Evolutionary conservation across 2,888 invertebrate genomes (phyloP).

Genomic region (Patella pellucida): DNA sequence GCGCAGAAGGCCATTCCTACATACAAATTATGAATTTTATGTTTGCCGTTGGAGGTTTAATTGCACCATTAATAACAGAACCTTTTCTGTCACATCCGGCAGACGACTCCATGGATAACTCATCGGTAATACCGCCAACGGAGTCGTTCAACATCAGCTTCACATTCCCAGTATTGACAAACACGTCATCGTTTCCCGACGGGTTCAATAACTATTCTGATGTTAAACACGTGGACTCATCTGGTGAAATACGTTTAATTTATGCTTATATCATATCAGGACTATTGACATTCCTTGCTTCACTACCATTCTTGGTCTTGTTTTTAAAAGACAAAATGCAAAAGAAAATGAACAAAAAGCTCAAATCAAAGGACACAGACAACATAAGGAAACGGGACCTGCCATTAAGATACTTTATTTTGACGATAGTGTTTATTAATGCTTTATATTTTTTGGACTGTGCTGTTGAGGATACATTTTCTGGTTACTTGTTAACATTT

Average conservation of each 20-base stretch:
- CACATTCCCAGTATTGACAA: background rate
- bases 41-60: slow-evolving; percentile 71
- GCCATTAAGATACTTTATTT: slow-evolving; percentile 35
- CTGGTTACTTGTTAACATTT: slow-evolving; percentile 66
- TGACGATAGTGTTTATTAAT: slow-evolving; percentile 60
- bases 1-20: slow-evolving; percentile 66
- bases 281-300: slow-evolving; percentile 27
- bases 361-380: slow-evolving; percentile 18
- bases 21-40: slow-evolving; percentile 72
- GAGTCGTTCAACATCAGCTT: no score
- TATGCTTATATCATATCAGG: slow-evolving; percentile 42
- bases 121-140: background rate
- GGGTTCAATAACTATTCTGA: slow-evolving; percentile 15
- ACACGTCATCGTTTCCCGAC: background rate
- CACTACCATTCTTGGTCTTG: slow-evolving; percentile 32
- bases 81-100: slow-evolving; percentile 64
- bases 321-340: slow-evolving; percentile 28
- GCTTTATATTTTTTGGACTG: slow-evolving; percentile 67
- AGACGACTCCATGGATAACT: background rate
- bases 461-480: slow-evolving; percentile 69
- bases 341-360: slow-evolving; percentile 8
- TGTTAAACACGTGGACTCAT: background rate
- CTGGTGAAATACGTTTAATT: slow-evolving; percentile 21
- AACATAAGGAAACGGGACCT: slow-evolving; percentile 24
- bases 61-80: slow-evolving; percentile 71